Evolutionary conservation across 2,888 invertebrate genomes (phyloP), one percentile per base, ranked within the genome.

Genomic region (Neoitamus cyanurus): DNA sequence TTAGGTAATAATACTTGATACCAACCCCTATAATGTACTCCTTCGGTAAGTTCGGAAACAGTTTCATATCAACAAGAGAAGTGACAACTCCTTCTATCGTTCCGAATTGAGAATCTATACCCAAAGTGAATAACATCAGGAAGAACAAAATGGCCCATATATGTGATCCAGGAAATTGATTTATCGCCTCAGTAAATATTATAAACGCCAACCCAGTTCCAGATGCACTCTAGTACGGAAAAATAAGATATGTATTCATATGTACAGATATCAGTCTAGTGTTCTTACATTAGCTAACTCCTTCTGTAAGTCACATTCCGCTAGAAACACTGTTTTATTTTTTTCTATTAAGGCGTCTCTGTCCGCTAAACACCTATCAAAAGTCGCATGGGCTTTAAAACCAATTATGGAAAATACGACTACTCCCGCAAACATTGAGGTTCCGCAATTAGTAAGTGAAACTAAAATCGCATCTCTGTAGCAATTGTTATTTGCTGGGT

Each of bases 91-190:
- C 98, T 90, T 99, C 98, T 25, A 99, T 92, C 0, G 98, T 98
- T 0, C 98, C 98, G 89, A 99, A 98, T 90, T 98, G 98, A 0
- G 98, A 98, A 90, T 98, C 99, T 86, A 99, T 97, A 0, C 98
- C 98, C 85, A 99, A 92, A 0, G 98, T 98, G 90, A 99, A 97
- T 42, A 99, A 94, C 99, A 99, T 99, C 82, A 98, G 93, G 92
- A 99, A 99, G 92, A 99, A 99, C 11, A 99, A 93, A 13, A 98
- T 94, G 3, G 98, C 97, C 99, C 99, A 99, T 89, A 99, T 94
- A 88, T 98, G 98, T 0, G 98, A 97, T 0, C 97, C 97, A 0
- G 98, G 98, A 91, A 99, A 98, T 92, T 98, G 98, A 92, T 98
- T 97, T 89, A 99, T 98, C 6, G 99, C 99, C 91, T 99, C 98